Base-by-base conservation (phyloP, 2,113 vertebrate species). In the Riparia riparia region DNA sequence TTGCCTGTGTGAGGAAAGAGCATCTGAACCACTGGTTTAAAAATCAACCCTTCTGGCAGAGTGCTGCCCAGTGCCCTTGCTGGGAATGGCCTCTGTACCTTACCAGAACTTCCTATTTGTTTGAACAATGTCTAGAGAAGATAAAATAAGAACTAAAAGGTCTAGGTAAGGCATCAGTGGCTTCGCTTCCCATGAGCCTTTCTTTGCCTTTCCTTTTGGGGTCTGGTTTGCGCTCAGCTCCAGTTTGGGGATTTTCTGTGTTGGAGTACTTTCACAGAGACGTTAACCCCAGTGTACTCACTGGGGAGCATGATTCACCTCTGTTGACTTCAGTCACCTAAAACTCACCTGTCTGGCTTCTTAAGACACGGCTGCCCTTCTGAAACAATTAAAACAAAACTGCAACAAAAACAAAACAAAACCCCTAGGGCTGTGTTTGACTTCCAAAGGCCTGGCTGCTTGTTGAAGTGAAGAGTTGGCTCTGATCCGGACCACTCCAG, bases 71-170 rank as follows among this genome's bases (percentile, higher is more conserved):
- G 37, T 53, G 70, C 50, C n/a, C 42, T 68, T 87, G n/a, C 78
- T 1, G 4, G 78, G 63, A 95, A 93, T 1, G 2, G 42, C 68
- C 71, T 93, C 78, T 47, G 42, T 58, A 74, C 80, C 26, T 65
- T 76, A 78, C 39, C 47, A 74, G 60, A 95, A 91, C 37, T 53
- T 88, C 57, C 12, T 70, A 20, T 70, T 93, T 97, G 60, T 91
- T 96, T 94, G 87, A 91, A 90, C 21, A 94, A 41, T 18, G 44
- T 72, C 42, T 57, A 86, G 71, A 77, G 94, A 77, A 80, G 74
- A 82, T 73, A 86, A 93, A 89, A 74, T 9, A 76, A 41, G 41
- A 84, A 63, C 42, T 79, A 61, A 41, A 85, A 85, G 54, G 53
- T 61, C 70, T 45, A 91, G 58, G 42, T 39, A n/a, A 90, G 32